Percentiles rank a stretch among this genome's conserved stretches.
Conservation (phyloP, 2,888 invertebrate genomes). For the Baccha elongata region DNA sequence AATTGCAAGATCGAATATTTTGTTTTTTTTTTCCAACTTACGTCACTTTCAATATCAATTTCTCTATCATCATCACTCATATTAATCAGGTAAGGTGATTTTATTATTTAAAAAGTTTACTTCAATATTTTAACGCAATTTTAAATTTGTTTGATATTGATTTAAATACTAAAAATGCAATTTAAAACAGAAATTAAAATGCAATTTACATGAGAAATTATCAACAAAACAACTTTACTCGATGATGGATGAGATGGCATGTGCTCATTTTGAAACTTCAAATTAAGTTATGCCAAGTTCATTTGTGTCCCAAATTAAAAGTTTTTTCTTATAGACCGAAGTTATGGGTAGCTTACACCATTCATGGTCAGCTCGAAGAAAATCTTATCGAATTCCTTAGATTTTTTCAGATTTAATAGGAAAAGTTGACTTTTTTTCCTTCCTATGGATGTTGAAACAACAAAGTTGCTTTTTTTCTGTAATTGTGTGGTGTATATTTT, state of each 20-base stretch:
- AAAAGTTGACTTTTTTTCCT: too few relatives aligned
- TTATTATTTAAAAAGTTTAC: not conserved
- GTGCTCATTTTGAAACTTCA: slow-evolving; percentile 47
- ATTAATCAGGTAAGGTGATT: slow-evolving; percentile 26
- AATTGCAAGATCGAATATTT: slow-evolving; percentile 60
- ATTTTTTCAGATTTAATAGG: too few relatives aligned
- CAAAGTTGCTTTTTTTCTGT: too few relatives aligned
- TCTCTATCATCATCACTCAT: slow-evolving; percentile 98
- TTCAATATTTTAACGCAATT: not conserved
- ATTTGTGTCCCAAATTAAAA: not conserved
- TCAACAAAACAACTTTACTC: slow-evolving; percentile 68
- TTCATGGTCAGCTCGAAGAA: too few relatives aligned
- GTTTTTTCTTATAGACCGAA: not conserved
- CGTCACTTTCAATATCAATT: slow-evolving; percentile 97
- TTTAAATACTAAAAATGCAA: slow-evolving; percentile 17
- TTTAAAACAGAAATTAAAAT: slow-evolving; percentile 33
- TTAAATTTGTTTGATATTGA: slow-evolving; percentile 1
- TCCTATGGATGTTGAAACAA: too few relatives aligned
- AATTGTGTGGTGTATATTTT: too few relatives aligned
- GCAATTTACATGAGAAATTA: slow-evolving; percentile 57
- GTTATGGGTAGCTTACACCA: too few relatives aligned
- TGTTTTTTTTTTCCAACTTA: slow-evolving; percentile 83
- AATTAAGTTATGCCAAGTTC: slow-evolving; percentile 43
- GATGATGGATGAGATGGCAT: slow-evolving; percentile 24
- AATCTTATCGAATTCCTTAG: too few relatives aligned